Evolutionary conservation across 1,140 invertebrate genomes (phyloP).

Genomic region (Adoxophyes honmai): DNA sequence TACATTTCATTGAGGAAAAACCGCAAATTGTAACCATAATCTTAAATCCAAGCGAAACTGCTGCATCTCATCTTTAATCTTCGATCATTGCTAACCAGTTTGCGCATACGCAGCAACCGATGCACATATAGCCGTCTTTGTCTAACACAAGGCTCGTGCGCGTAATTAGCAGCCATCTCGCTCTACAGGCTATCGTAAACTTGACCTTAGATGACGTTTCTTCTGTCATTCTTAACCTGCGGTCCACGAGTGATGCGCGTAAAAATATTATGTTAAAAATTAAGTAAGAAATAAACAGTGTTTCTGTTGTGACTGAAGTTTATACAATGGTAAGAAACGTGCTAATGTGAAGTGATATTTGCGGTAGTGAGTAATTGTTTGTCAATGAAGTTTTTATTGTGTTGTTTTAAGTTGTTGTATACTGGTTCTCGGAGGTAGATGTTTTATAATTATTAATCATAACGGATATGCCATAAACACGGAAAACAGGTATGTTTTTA

Average conservation of each 20-base stretch:
- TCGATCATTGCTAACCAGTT: conserved; percentile 48
- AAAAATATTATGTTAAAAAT: conserved; percentile 12
- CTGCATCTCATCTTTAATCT: not conserved
- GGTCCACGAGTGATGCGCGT: conserved; percentile 32
- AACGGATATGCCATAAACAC: not conserved
- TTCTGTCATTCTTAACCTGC: conserved; percentile 39
- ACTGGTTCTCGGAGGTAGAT: conserved; percentile 4
- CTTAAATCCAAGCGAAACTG: not conserved
- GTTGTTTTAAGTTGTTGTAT: not conserved
- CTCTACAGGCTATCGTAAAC: conserved; percentile 43
- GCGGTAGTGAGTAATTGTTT: not conserved
- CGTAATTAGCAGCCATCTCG: conserved; percentile 26
- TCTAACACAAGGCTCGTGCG: conserved; percentile 13
- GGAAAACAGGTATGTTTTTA: not conserved
- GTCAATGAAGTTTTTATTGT: not conserved
- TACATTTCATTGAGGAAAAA: too few species aligned
- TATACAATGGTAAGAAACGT: conserved; percentile 29
- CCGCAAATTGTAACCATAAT: too few species aligned
- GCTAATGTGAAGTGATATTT: not conserved
- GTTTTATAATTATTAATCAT: not conserved
- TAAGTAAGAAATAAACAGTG: not conserved
- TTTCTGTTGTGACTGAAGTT: conserved; percentile 1
- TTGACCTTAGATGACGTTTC: conserved; percentile 46
- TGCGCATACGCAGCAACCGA: conserved; percentile 35
- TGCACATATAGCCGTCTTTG: conserved; percentile 27